Evolutionary conservation across 2,113 vertebrate species (phyloP), one percentile per base, ranked within the genome.

Genomic region (Phylloscopus whistleri): DNA sequence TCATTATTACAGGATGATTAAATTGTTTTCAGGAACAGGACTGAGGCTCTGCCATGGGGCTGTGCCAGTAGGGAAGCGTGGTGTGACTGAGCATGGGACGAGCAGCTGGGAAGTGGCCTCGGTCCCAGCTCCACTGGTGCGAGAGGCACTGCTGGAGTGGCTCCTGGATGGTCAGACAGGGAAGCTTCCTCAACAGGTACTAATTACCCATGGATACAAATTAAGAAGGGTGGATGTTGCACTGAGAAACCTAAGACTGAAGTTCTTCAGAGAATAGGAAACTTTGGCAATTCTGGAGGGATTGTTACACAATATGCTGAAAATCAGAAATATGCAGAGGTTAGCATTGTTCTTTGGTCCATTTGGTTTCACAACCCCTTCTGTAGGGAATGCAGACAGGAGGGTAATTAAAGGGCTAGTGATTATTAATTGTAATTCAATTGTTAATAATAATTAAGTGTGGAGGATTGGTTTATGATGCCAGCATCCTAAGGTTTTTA

Each of bases 31-130:
- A 31, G 51, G 35, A 41, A 3, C 51, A 30, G 28, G 12, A 16
- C 28, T 35, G n/a, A 26, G 66, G 43, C n/a, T 55, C 13, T 63
- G 56, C 58, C 11, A 0, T 18, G 66, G 12, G 37, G 20, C 8
- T 0, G 4, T 14, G 37, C 13, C 1, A 7, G 31, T 35, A 2
- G 5, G n/a, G 64, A 11, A 11, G 17, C 0, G 2, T 18, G 41
- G 30, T n/a, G 41, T 30, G 75, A 7, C 23, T 1, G 37, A 23
- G 33, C 3, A 16, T 26, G 49, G 75, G 41, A 21, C 7, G 49
- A 30, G 58, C 51, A 11, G 49, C 49, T 7, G 74, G 51, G 26
- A 41, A 14, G 30, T 39, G 10, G n/a, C 56, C 30, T 20, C 5
- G 2, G 13, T 22, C 41, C 20, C 41, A 12, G 58, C 75, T 15